Percentiles rank a stretch among this genome's conserved stretches.
Conservation (phyloP, 2,888 invertebrate species). For the Oscheius sp. region DNA sequence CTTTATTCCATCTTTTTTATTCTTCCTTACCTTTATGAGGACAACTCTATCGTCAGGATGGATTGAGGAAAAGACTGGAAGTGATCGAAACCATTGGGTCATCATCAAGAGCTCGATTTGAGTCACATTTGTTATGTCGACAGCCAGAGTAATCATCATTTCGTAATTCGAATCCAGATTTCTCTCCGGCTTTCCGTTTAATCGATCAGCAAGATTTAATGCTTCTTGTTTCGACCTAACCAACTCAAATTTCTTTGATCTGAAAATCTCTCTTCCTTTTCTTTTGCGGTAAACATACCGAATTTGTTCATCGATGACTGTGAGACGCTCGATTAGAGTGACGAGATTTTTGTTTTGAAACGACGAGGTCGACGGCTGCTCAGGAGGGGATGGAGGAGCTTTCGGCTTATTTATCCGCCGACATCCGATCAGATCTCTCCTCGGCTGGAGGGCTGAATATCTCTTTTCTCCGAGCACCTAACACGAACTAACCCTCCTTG, state of each 20-base stretch:
- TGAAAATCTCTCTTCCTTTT: background rate
- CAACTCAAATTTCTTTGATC: slow-evolving; percentile 59
- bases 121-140: slow-evolving; percentile 56
- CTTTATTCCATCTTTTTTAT: background rate
- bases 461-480: background rate
- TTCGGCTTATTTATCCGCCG: slow-evolving; percentile 40
- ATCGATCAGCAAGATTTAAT: slow-evolving; percentile 38
- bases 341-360: slow-evolving; percentile 34
- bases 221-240: slow-evolving; percentile 62
- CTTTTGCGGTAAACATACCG: slow-evolving; percentile 16
- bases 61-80: slow-evolving; percentile 92
- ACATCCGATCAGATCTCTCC: slow-evolving; percentile 68
- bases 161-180: slow-evolving; percentile 36
- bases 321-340: slow-evolving; percentile 45
- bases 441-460: slow-evolving; percentile 64
- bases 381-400: slow-evolving; percentile 27
- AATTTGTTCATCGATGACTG: slow-evolving; percentile 46
- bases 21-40: slow-evolving; percentile 54
- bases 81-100: slow-evolving; percentile 94
- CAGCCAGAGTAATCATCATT: slow-evolving; percentile 55
- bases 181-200: slow-evolving; percentile 9
- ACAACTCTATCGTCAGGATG: slow-evolving; percentile 87
- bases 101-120: slow-evolving; percentile 82
- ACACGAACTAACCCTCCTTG: slow-evolving; percentile 59
- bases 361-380: slow-evolving; percentile 25